phyloP scores from a whole-genome alignment of 2,888 invertebrate species.

The Campoplex capitator region DNA sequence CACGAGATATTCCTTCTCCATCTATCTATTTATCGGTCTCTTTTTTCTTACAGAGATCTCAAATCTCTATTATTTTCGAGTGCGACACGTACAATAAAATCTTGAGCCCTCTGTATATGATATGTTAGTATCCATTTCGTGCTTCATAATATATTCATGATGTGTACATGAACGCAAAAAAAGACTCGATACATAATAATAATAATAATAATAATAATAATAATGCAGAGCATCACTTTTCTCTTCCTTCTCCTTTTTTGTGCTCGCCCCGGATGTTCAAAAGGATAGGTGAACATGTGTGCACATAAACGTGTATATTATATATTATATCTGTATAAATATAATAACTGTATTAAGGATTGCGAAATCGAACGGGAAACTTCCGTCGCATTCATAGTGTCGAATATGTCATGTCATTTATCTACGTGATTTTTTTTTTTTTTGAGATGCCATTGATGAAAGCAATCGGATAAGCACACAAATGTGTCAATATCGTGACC shows the following conservation, averaged over 20 bases:
- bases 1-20: constrained; percentile 30
- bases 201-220: constrained; percentile 21
- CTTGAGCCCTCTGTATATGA: constrained; percentile 26
- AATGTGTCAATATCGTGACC: not conserved
- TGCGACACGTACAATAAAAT: constrained; percentile 74
- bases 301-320: not conserved
- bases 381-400: constrained; percentile 44
- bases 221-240: constrained; percentile 25
- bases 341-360: constrained; percentile 18
- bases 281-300: constrained; percentile 35
- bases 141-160: constrained; percentile 45
- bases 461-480: not conserved
- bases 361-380: constrained; percentile 41
- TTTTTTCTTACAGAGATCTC: constrained; percentile 2
- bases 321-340: not conserved
- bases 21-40: not conserved
- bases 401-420: constrained; percentile 3
- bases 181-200: constrained; percentile 40
- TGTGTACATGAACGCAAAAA: constrained; percentile 25
- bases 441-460: not conserved
- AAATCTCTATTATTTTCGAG: constrained; percentile 74
- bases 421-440: not conserved
- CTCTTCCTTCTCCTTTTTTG: constrained; percentile 19
- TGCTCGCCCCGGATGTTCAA: constrained; percentile 56
- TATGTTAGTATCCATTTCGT: constrained; percentile 43